Evolutionary conservation across 2,113 vertebrate species (phyloP).

Genomic region (Ornithorhynchus anatinus): DNA sequence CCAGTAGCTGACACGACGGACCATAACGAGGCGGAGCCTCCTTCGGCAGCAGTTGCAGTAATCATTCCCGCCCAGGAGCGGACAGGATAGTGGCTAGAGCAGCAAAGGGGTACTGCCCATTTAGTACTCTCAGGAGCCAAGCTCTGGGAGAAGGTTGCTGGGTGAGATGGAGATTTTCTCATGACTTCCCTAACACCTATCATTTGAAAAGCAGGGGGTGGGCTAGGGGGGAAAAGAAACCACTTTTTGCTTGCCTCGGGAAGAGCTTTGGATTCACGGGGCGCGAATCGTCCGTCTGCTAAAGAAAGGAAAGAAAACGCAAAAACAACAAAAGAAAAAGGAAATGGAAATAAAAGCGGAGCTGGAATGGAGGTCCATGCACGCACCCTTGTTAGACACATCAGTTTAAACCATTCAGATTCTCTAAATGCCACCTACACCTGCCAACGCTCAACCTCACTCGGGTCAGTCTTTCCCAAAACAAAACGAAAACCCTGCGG

Average conservation of each 20-base stretch:
- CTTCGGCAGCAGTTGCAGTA: conserved; percentile 28
- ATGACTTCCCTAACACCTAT: conserved; percentile 25
- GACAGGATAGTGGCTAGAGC: background rate
- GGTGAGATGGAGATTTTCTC: background rate
- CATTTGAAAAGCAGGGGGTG: conserved; percentile 46
- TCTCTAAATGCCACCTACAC: conserved; percentile 69
- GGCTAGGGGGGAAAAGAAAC: conserved; percentile 28
- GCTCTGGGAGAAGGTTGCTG: conserved; percentile 13
- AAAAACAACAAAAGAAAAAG: background rate
- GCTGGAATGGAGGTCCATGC: conserved; percentile 50
- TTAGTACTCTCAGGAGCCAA: conserved; percentile 24
- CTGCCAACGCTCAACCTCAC: conserved; percentile 71
- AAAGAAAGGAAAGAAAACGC: conserved; percentile 33
- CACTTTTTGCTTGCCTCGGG: conserved; percentile 48
- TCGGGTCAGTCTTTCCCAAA: conserved; percentile 67
- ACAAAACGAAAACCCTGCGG: conserved; percentile 63
- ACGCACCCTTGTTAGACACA: conserved; percentile 58
- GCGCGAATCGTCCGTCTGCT: conserved; percentile 37
- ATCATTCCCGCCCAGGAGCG: conserved; percentile 1
- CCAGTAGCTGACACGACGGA: background rate
- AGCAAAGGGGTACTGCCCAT: background rate
- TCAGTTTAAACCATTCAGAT: conserved; percentile 58
- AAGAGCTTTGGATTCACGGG: conserved; percentile 55
- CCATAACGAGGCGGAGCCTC: background rate
- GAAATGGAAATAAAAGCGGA: background rate